Conservation (phyloP, 2,797 vertebrate species). For the Lepus oiostolus region DNA sequence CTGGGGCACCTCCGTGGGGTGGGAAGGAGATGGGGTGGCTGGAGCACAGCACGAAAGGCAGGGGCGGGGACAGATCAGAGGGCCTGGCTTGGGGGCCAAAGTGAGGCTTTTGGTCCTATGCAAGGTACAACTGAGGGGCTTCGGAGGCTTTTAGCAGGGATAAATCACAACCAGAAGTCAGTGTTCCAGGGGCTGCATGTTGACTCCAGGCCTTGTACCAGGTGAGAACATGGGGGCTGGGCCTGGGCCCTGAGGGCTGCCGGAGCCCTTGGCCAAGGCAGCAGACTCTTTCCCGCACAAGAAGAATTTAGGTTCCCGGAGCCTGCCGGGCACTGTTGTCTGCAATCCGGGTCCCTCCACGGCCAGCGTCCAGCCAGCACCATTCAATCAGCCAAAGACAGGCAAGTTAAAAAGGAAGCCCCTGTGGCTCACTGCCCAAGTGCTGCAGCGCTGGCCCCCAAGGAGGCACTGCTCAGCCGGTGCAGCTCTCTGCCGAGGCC, state of each 20-base stretch:
- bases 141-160: not conserved
- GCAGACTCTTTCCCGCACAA: slow-evolving; percentile 8
- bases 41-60: not conserved
- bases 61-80: not conserved
- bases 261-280: not conserved
- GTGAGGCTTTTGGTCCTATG: not conserved
- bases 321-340: not conserved
- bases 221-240: not conserved
- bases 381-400: not conserved
- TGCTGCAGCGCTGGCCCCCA: not conserved
- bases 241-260: not conserved
- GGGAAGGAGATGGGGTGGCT: not conserved
- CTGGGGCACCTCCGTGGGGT: not conserved
- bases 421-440: not conserved
- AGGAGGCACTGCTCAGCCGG: not conserved
- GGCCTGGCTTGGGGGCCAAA: not conserved
- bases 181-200: not conserved
- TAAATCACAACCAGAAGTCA: not conserved
- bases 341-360: not conserved
- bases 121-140: not conserved
- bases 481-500: not conserved
- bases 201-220: not conserved
- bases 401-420: not conserved
- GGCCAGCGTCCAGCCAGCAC: not conserved
- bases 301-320: not conserved